Conservation (phyloP, 2,113 vertebrate species). For the Hepsetus odoe region DNA sequence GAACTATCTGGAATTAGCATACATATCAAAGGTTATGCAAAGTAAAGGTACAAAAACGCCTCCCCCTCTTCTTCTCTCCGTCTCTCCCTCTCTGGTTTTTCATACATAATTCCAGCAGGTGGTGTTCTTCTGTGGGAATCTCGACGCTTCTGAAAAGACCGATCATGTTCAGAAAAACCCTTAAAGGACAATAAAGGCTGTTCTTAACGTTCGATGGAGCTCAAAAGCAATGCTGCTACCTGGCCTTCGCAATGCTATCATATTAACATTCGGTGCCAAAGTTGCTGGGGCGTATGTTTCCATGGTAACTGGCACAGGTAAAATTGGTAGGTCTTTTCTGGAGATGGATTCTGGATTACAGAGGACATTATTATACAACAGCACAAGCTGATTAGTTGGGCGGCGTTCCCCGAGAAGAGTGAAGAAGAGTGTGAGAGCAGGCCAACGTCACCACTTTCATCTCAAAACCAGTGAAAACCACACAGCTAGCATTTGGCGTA, state of each 20-base stretch:
- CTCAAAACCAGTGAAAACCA: too few relatives aligned
- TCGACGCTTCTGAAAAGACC: constrained; percentile 18
- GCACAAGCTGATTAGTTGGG: too few relatives aligned
- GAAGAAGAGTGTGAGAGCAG: too few relatives aligned
- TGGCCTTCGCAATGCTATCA: not conserved
- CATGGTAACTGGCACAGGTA: constrained; percentile 16
- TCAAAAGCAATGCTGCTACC: not conserved
- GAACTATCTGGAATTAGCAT: constrained; percentile 69
- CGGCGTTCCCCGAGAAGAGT: too few relatives aligned
- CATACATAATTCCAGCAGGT: constrained; percentile 55
- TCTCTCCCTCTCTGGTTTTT: constrained; percentile 1
- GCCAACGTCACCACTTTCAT: too few relatives aligned
- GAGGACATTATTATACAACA: not conserved
- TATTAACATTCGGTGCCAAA: constrained; percentile 28
- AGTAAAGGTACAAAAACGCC: constrained; percentile 49
- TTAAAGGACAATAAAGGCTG: constrained; percentile 8
- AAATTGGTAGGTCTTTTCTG: constrained; percentile 21
- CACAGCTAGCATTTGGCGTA: too few relatives aligned
- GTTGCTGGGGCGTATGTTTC: not conserved
- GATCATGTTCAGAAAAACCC: constrained; percentile 24
- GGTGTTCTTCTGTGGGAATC: constrained; percentile 49
- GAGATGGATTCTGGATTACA: constrained; percentile 5
- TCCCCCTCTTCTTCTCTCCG: constrained; percentile 27
- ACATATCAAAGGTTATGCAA: constrained; percentile 71
- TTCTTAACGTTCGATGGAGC: constrained; percentile 27